Percentiles rank a stretch among this genome's conserved stretches.
These are phyloP conservation scores for Sipha flava DNA, from an alignment of 1,140 invertebrate species.

Conservation along the genomic window DNA sequence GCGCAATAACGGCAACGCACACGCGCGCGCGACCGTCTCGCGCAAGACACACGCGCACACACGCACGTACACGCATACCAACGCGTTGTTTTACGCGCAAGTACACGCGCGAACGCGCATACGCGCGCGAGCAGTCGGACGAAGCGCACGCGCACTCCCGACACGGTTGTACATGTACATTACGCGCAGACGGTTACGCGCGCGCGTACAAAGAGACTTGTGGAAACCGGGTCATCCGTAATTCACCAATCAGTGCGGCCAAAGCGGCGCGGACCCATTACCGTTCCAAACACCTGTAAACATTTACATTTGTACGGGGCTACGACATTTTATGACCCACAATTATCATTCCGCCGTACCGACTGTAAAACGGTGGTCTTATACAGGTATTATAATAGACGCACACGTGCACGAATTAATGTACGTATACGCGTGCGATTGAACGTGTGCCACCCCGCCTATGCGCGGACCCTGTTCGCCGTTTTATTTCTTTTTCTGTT, in stretches of 20 bases:
- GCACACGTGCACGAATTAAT: too few relatives aligned
- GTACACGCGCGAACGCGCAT: not conserved
- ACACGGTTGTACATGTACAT: not conserved
- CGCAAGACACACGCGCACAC: not conserved
- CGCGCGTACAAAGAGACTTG: not conserved
- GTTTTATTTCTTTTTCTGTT: too few relatives aligned
- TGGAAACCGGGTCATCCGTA: slow-evolving; percentile 29
- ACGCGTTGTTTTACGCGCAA: not conserved
- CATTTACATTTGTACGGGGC: not conserved
- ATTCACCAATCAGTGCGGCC: slow-evolving; percentile 32
- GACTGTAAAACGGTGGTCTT: not conserved
- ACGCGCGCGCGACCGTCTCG: not conserved
- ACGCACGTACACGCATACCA: not conserved
- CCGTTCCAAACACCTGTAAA: slow-evolving; percentile 32
- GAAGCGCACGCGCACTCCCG: not conserved
- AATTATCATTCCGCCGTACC: not conserved
- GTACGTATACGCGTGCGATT: too few relatives aligned
- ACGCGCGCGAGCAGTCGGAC: not conserved
- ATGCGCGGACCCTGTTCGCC: too few relatives aligned
- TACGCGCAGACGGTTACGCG: not conserved
- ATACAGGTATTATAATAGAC: too few relatives aligned
- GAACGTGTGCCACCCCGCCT: too few relatives aligned
- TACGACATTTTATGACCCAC: slow-evolving; percentile 9
- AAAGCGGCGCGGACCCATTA: slow-evolving; percentile 19
- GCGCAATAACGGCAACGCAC: slow-evolving; percentile 7